phyloP scores from a whole-genome alignment of 64 coral and sea anemone species.

The Acropora tenuis region DNA sequence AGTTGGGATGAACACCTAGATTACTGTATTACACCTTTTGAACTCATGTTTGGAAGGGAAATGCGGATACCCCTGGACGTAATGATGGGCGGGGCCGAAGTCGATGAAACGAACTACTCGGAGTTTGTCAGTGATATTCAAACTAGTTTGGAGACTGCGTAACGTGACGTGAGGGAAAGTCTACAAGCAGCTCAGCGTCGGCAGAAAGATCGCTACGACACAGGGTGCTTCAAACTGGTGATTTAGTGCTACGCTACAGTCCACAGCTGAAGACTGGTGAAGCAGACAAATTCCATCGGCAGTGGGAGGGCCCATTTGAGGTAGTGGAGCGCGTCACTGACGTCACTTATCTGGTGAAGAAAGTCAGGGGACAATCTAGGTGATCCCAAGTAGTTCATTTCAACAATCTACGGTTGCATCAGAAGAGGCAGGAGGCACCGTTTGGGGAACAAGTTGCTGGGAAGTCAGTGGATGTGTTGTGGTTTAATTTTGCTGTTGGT shows the following conservation, averaged over 20 bases:
- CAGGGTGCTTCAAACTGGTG: conserved; percentile 36
- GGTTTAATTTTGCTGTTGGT: too few species aligned
- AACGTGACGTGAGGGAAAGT: conserved; percentile 37
- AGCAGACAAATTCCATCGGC: conserved; percentile 27
- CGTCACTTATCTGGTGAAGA: conserved; percentile 58
- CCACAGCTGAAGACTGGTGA: conserved; percentile 43
- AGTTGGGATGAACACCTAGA: conserved; percentile 51
- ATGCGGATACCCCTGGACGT: conserved; percentile 62
- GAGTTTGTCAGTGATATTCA: conserved; percentile 24
- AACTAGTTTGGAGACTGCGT: conserved; percentile 8
- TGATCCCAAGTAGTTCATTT: too few species aligned
- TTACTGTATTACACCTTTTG: conserved; percentile 43
- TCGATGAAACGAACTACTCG: neutral
- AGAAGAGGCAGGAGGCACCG: neutral
- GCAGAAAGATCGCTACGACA: too few species aligned
- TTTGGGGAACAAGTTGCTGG: neutral
- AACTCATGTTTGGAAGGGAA: too few species aligned
- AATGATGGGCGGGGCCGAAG: conserved; percentile 49
- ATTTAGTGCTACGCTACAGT: conserved; percentile 42
- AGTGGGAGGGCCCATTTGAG: too few species aligned
- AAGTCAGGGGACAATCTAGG: too few species aligned
- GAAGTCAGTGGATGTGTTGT: too few species aligned
- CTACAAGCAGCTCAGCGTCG: conserved; percentile 42
- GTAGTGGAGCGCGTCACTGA: conserved; percentile 47
- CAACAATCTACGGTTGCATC: too few species aligned